Evolutionary conservation across 2,113 vertebrate species (phyloP), one percentile per base, ranked within the genome.

Genomic region (Ciconia boyciana): DNA sequence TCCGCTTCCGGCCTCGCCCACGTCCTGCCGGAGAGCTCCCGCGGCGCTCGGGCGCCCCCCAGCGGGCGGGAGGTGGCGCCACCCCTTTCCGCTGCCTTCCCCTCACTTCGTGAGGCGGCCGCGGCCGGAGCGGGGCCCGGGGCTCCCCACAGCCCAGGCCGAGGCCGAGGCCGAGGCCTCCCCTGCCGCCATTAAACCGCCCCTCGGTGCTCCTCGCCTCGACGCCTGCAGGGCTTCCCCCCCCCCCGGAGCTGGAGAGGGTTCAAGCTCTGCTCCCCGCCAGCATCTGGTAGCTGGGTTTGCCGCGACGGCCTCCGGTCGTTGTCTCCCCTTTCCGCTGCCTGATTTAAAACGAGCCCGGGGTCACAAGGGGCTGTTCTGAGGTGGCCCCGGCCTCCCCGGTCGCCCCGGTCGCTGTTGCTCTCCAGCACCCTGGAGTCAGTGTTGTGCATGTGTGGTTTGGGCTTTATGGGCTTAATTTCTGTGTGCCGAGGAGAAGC

Each of bases 11-110:
- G 13, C 10, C 17, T 5, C 6, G 6, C 11, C 4, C 39, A 7
- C 31, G 1, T 17, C 68, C 84, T 2, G 16, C 15, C 22, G 10
- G 8, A 1, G 3, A 0, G 7, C 1, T 3, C 3, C 43, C 4
- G 10, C 9, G 1, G 9, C 9, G 15, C 54, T 21, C 9, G 3
- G 48, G 64, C 89, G 79, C 89, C 89, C 43, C 83, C 86, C 1
- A 16, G 74, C 66, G 89, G 75, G 2, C 13, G 1, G 68, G 87
- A 57, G 75, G 92, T 11, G 60, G 15, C 0, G 10, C 61, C 1
- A 17, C 60, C 12, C 22, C 4, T 7, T 4, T 1, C 31, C 13
- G 2, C 18, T 0, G 48, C 54, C 19, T 3, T 41, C 36, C n/a
- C 31, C 4, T 10, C 21, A 3, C 20, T 2, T 4, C 36, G 5